Percentiles rank a stretch among this genome's conserved stretches.
phyloP scores from a whole-genome alignment of 1,140 invertebrate species.

The Physella acuta region DNA sequence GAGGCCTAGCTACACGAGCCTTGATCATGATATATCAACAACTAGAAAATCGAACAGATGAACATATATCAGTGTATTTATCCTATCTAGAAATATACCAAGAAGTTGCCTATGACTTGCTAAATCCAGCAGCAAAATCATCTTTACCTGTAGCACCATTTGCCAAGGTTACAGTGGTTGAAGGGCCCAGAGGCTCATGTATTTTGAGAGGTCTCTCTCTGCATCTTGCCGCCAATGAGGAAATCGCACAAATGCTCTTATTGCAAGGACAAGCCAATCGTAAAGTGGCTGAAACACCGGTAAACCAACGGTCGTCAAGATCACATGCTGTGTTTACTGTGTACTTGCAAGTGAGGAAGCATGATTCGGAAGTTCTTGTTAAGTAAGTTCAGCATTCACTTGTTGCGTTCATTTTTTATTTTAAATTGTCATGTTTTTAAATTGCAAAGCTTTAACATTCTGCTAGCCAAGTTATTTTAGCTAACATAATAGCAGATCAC shows the following conservation, averaged over 20 bases:
- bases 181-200: slow-evolving; percentile 65
- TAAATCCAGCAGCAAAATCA: slow-evolving; percentile 61
- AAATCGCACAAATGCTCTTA: slow-evolving; percentile 67
- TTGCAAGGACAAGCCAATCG: slow-evolving; percentile 68
- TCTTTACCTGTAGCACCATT: slow-evolving; percentile 48
- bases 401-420: too few species aligned
- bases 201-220: slow-evolving; percentile 67
- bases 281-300: slow-evolving; percentile 64
- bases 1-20: slow-evolving; percentile 53
- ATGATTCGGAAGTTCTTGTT: slow-evolving; percentile 60
- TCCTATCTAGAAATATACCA: slow-evolving; percentile 63
- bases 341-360: slow-evolving; percentile 62
- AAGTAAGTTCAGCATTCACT: too few species aligned
- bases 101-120: slow-evolving; percentile 66
- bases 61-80: slow-evolving; percentile 53
- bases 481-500: too few species aligned
- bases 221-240: slow-evolving; percentile 64
- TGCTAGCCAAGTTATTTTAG: too few species aligned
- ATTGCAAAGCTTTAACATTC: too few species aligned
- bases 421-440: too few species aligned
- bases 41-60: slow-evolving; percentile 43
- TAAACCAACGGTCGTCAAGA: slow-evolving; percentile 64
- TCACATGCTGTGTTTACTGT: slow-evolving; percentile 73
- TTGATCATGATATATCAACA: slow-evolving; percentile 52
- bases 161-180: slow-evolving; percentile 61